A percentile compares a stretch with the other conserved stretches of the same genome.
Conservation (phyloP, 1,140 invertebrate genomes). For the Drosophila kepulauana region DNA sequence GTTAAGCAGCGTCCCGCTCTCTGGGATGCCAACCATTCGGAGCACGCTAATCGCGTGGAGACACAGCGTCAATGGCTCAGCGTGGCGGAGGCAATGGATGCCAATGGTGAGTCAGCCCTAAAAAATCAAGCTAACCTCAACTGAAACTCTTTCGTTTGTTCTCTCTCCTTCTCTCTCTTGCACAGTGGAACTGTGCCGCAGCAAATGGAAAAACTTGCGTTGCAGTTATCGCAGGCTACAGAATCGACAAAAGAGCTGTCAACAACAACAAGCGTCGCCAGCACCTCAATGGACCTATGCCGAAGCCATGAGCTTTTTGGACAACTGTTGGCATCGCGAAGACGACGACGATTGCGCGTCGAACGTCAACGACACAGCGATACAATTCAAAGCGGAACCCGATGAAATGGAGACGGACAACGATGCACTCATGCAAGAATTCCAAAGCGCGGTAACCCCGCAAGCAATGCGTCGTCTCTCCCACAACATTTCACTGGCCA, state of each 20-base stretch:
- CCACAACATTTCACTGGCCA: slow-evolving; percentile 68
- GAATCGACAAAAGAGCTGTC: slow-evolving; percentile 41
- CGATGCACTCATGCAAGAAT: slow-evolving; percentile 69
- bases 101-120: slow-evolving; percentile 59
- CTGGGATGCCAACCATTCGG: slow-evolving; percentile 66
- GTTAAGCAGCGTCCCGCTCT: slow-evolving; percentile 67
- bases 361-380: slow-evolving; percentile 3
- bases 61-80: slow-evolving; percentile 59
- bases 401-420: slow-evolving; percentile 76
- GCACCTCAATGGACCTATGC: slow-evolving; percentile 61
- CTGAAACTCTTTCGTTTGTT: not conserved
- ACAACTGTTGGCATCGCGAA: slow-evolving; percentile 19
- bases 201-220: slow-evolving; percentile 72
- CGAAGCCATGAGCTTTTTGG: slow-evolving; percentile 63
- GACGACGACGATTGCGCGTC: slow-evolving; percentile 50
- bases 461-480: slow-evolving; percentile 73
- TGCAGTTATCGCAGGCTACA: slow-evolving; percentile 68
- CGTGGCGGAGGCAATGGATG: slow-evolving; percentile 53
- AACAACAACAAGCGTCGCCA: slow-evolving; percentile 33
- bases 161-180: slow-evolving; percentile 9
- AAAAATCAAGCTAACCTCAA: not conserved
- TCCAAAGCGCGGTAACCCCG: slow-evolving; percentile 68
- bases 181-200: slow-evolving; percentile 66
- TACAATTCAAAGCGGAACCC: slow-evolving; percentile 45
- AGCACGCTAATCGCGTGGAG: slow-evolving; percentile 66